A percentile compares a stretch with the other conserved stretches of the same genome.
These are phyloP conservation scores for Pongo abelii DNA, from an alignment of 2,113 vertebrate genomes.

Conservation along the genomic window DNA sequence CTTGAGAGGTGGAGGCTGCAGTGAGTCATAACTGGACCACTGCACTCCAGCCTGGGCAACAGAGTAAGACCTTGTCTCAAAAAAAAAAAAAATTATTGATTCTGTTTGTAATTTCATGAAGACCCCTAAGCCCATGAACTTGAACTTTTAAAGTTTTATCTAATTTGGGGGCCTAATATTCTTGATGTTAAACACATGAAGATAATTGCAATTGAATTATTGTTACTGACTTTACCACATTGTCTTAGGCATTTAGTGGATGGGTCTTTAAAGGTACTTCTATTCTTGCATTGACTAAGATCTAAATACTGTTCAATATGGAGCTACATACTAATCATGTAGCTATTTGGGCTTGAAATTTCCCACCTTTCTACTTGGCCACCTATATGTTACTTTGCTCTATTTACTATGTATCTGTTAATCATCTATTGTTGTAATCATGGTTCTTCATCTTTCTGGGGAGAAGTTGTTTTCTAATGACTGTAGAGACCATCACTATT, in stretches of 20 bases:
- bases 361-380: neutral
- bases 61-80: too few relatives aligned
- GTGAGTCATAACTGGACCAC: too few relatives aligned
- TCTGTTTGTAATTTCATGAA: neutral
- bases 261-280: neutral
- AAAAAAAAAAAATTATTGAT: too few relatives aligned
- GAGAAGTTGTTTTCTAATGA: neutral
- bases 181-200: neutral
- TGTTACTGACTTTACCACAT: neutral
- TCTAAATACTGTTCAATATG: neutral
- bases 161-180: neutral
- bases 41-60: too few relatives aligned
- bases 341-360: neutral
- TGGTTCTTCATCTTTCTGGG: neutral
- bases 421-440: neutral
- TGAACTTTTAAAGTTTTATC: neutral
- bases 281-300: neutral
- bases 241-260: neutral
- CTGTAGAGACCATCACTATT: neutral
- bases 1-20: too few relatives aligned
- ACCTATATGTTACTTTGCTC: neutral
- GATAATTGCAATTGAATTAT: neutral
- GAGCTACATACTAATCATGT: neutral
- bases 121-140: too few relatives aligned
- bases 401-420: neutral